These are phyloP conservation scores for Sweltsa coloradensis DNA, from an alignment of 1,140 invertebrate genomes.

Conservation along the genomic window DNA sequence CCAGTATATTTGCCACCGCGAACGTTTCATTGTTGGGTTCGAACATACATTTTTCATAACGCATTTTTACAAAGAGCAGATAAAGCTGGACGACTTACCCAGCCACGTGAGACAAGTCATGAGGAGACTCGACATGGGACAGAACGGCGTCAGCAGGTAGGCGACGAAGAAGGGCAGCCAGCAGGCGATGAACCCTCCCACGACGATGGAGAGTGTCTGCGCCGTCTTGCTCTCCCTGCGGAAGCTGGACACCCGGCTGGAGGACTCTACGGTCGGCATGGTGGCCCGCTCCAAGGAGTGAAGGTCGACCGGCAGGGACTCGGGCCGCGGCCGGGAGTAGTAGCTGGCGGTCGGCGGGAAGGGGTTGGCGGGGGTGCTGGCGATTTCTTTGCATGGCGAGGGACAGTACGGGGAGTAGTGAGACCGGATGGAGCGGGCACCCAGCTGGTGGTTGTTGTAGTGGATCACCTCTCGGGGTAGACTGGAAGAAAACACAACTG, in stretches of 20 bases:
- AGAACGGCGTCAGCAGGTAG: conserved; percentile 68
- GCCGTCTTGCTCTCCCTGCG: conserved; percentile 74
- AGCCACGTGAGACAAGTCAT: conserved; percentile 82
- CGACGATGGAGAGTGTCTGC: conserved; percentile 80
- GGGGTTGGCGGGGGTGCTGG: neutral
- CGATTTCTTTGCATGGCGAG: neutral
- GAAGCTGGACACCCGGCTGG: conserved; percentile 45
- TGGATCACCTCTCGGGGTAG: too few relatives aligned
- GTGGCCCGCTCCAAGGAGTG: conserved; percentile 22
- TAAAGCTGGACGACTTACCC: conserved; percentile 32
- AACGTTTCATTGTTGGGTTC: neutral
- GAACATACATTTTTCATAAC: neutral
- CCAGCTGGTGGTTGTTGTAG: neutral
- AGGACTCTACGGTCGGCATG: conserved; percentile 17
- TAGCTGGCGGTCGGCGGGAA: neutral
- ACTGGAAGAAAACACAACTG: too few relatives aligned
- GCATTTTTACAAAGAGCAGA: too few relatives aligned
- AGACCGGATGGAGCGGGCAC: neutral
- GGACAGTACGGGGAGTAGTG: conserved; percentile 1
- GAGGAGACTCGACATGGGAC: conserved; percentile 37
- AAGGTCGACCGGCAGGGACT: conserved; percentile 23
- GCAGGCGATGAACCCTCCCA: conserved; percentile 82
- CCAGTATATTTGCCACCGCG: too few relatives aligned
- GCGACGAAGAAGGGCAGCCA: conserved; percentile 84
- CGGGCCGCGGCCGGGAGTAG: conserved; percentile 17